These are phyloP conservation scores for Tetheella fluctuosa DNA, from an alignment of 2,888 invertebrate genomes.

Conservation along the genomic window DNA sequence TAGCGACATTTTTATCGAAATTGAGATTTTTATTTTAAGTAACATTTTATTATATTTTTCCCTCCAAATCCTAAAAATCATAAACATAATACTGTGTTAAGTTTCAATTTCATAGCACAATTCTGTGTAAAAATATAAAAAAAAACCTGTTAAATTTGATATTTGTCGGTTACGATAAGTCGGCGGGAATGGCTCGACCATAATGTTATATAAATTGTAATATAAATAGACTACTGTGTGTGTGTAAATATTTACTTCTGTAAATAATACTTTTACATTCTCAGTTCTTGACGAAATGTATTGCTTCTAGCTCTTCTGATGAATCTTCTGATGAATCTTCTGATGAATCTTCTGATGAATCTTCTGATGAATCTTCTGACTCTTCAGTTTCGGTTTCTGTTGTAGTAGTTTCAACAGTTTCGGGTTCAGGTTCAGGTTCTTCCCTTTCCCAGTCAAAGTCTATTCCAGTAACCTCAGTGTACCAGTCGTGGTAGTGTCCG, in stretches of 20 bases:
- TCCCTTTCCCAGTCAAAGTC: constrained; percentile 51
- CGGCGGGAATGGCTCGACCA: no score
- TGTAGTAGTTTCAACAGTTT: constrained; percentile 1
- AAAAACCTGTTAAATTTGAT: no score
- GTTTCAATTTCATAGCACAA: no score
- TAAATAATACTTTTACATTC: not conserved
- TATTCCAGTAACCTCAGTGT: constrained; percentile 44
- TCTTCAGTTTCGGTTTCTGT: not conserved
- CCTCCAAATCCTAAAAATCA: no score
- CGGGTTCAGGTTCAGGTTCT: constrained; percentile 16
- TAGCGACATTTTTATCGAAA: no score
- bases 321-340: not conserved
- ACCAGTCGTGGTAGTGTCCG: constrained; percentile 62
- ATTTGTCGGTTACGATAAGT: no score
- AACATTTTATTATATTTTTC: no score
- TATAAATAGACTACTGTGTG: not conserved
- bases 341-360: no score
- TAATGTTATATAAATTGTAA: no score
- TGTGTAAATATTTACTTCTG: not conserved
- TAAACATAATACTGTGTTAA: no score
- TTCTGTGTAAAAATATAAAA: no score
- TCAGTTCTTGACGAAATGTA: not conserved
- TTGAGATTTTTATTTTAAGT: no score
- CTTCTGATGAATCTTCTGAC: not conserved
- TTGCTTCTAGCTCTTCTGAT: not conserved